Evolutionary conservation across 2,113 vertebrate species (phyloP).

Genomic region (Poeciliopsis prolifica): DNA sequence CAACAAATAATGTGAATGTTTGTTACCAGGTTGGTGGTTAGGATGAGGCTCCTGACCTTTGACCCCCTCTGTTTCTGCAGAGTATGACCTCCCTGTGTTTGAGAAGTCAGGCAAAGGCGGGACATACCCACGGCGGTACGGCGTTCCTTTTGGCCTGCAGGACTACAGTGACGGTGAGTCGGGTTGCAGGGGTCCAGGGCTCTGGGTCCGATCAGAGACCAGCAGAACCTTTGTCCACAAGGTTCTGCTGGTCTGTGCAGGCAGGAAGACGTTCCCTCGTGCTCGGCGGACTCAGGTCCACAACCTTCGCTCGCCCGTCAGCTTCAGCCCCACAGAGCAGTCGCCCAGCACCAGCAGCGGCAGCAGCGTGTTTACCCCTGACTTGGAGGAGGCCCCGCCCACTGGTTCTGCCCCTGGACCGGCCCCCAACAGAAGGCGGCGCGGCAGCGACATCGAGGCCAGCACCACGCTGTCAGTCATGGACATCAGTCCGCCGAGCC

Average conservation of each 20-base stretch:
- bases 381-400: slow-evolving; percentile 86
- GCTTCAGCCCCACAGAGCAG: slow-evolving; percentile 94
- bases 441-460: slow-evolving; percentile 93
- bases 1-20: too few species aligned
- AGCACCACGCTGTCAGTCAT: slow-evolving; percentile 91
- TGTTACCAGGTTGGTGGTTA: too few species aligned
- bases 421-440: slow-evolving; percentile 77
- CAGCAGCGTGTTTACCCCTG: slow-evolving; percentile 93
- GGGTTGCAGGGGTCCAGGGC: too few species aligned
- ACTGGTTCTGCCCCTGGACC: background rate
- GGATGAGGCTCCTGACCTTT: too few species aligned
- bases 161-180: slow-evolving; percentile 89
- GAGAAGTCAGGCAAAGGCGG: slow-evolving; percentile 98
- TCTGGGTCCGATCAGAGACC: too few species aligned
- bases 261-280: slow-evolving; percentile 96
- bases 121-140: slow-evolving; percentile 94
- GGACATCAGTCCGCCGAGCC: slow-evolving; percentile 98
- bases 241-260: slow-evolving; percentile 63
- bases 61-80: slow-evolving; percentile 63
- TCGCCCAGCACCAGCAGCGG: slow-evolving; percentile 96
- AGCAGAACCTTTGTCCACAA: too few species aligned
- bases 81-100: slow-evolving; percentile 95
- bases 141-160: slow-evolving; percentile 91
- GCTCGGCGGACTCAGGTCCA: slow-evolving; percentile 94
- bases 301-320: slow-evolving; percentile 91